These are phyloP conservation scores for Peromyscus maniculatus DNA, from an alignment of 2,113 vertebrate species.

Conservation along the genomic window DNA sequence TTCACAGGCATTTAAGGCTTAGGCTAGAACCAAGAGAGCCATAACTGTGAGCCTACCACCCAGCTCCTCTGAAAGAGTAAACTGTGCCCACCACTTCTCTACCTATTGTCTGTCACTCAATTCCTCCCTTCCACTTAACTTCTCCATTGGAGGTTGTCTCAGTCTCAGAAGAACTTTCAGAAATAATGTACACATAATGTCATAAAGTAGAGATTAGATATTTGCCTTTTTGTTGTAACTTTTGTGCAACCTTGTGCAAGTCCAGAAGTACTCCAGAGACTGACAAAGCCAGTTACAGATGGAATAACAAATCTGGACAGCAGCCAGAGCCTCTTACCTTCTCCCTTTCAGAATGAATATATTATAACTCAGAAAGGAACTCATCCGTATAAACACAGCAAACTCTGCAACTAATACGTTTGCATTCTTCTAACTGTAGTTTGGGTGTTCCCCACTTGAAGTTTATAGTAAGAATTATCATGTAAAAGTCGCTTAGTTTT, in stretches of 20 bases:
- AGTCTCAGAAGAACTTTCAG: constrained; percentile 5
- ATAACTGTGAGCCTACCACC: neutral
- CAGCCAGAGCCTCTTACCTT: neutral
- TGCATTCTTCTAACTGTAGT: neutral
- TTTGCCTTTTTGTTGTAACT: neutral
- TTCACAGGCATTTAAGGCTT: neutral
- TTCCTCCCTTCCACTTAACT: neutral
- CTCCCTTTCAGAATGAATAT: neutral
- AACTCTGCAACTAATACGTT: neutral
- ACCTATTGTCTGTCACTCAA: neutral
- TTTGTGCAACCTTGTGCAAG: neutral
- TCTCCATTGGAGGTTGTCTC: constrained; percentile 5
- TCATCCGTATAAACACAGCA: neutral
- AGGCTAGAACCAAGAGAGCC: neutral
- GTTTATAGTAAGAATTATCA: neutral
- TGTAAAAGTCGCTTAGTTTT: neutral
- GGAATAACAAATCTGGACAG: neutral
- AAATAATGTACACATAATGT: constrained; percentile 32
- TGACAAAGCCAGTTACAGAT: neutral
- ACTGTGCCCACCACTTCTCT: neutral
- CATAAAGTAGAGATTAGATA: neutral
- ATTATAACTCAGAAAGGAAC: neutral
- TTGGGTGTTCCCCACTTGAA: neutral
- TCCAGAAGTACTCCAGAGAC: neutral
- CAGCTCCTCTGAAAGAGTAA: constrained; percentile 28